Percentiles rank a stretch among this genome's conserved stretches.
Conservation (phyloP, 2,113 vertebrate species). For the Tachysurus vachellii region DNA sequence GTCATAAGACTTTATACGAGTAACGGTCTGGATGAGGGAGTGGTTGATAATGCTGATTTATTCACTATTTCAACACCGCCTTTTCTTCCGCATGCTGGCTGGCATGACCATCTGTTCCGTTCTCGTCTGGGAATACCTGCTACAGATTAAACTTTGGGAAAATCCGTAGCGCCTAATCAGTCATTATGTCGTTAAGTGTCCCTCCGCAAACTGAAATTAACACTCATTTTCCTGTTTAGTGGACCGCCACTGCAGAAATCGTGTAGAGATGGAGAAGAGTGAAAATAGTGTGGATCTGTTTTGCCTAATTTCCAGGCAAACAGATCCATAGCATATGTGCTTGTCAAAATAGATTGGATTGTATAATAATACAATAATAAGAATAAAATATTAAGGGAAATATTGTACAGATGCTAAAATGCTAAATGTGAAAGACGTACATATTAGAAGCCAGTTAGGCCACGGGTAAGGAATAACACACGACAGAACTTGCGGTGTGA, state of each 20-base stretch:
- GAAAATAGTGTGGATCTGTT: not conserved
- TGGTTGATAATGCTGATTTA: slow-evolving; percentile 51
- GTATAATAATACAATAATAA: no score
- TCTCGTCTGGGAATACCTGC: slow-evolving; percentile 71
- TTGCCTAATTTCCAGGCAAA: not conserved
- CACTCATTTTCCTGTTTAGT: slow-evolving; percentile 76
- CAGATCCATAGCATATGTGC: not conserved
- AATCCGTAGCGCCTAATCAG: slow-evolving; percentile 68
- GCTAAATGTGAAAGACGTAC: not conserved
- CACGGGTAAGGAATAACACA: not conserved
- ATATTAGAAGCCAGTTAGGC: not conserved
- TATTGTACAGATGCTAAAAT: not conserved
- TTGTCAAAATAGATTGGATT: not conserved
- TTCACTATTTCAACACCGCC: slow-evolving; percentile 51
- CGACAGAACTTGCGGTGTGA: not conserved
- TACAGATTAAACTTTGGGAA: slow-evolving; percentile 67
- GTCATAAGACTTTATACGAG: slow-evolving; percentile 58
- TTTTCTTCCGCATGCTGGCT: slow-evolving; percentile 54
- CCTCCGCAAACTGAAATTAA: slow-evolving; percentile 66
- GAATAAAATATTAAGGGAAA: not conserved
- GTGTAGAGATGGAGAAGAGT: slow-evolving; percentile 53
- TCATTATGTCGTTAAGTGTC: slow-evolving; percentile 73
- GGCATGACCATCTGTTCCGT: slow-evolving; percentile 65
- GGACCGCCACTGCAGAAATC: slow-evolving; percentile 62
- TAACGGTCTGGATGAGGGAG: slow-evolving; percentile 43